These are phyloP conservation scores for Craseonycteris thonglongyai DNA, from an alignment of 2,113 vertebrate species.

Conservation along the genomic window DNA sequence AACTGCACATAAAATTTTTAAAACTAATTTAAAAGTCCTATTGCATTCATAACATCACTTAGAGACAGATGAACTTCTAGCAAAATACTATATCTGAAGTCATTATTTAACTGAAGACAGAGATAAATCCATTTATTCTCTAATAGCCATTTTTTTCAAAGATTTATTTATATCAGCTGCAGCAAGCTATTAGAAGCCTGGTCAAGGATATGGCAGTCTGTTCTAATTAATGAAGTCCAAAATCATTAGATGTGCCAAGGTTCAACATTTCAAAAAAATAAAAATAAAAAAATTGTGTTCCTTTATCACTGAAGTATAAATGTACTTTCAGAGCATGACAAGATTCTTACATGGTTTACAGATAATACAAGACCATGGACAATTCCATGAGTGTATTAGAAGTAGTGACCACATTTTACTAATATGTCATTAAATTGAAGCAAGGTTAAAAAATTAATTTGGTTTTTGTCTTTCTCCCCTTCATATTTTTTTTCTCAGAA, in stretches of 20 bases:
- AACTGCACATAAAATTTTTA: not conserved
- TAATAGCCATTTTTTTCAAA: not conserved
- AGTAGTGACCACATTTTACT: not conserved
- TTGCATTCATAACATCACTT: not conserved
- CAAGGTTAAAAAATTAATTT: not conserved
- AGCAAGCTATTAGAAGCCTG: not conserved
- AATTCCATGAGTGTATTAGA: not conserved
- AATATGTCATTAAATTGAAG: not conserved
- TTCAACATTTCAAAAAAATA: conserved; percentile 27
- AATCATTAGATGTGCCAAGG: not conserved
- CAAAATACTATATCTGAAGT: not conserved
- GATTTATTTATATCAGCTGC: not conserved
- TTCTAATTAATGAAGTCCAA: conserved; percentile 10
- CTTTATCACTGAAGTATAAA: not conserved
- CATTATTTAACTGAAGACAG: not conserved
- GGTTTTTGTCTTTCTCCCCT: not conserved
- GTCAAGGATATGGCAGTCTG: not conserved
- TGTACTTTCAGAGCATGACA: not conserved
- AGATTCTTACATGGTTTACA: not conserved
- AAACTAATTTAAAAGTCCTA: not conserved
- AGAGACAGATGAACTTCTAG: not conserved
- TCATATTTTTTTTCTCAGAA: not conserved
- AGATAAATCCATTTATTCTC: not conserved
- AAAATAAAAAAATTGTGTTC: conserved; percentile 3
- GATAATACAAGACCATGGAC: accelerated